phyloP scores from a whole-genome alignment of 35 echinoderm and acorn worm genomes.

The Ophiothrix spiculata region DNA sequence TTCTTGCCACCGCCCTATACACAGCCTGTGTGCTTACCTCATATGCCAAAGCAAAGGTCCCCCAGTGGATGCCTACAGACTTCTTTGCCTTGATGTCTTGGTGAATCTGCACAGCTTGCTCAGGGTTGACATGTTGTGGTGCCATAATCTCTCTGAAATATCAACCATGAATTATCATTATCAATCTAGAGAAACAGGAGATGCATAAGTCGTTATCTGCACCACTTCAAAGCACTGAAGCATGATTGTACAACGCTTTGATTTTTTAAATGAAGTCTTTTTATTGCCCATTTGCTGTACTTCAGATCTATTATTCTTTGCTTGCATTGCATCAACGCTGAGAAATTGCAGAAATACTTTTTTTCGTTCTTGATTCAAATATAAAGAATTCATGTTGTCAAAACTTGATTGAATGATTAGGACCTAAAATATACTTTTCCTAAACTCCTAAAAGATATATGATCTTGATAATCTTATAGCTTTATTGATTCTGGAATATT shows the following conservation, averaged over 20 bases:
- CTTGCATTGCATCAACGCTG: too few species aligned
- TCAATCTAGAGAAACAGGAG: too few species aligned
- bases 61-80: neutral
- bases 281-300: neutral
- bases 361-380: too few species aligned
- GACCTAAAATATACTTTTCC: too few species aligned
- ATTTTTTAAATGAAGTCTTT: neutral
- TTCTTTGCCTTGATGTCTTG: neutral
- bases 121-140: neutral
- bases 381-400: too few species aligned
- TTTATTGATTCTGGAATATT: too few species aligned
- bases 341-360: too few species aligned
- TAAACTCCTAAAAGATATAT: too few species aligned
- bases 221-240: neutral
- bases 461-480: too few species aligned
- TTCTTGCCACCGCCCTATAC: too few species aligned
- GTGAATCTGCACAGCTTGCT: neutral
- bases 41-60: neutral
- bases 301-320: neutral
- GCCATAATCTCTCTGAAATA: neutral
- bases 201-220: neutral
- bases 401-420: too few species aligned
- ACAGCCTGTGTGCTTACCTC: too few species aligned
- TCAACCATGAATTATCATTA: neutral
- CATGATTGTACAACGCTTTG: neutral